Evolutionary conservation across 2,113 vertebrate species (phyloP).

Genomic region (Arizona elegans): DNA sequence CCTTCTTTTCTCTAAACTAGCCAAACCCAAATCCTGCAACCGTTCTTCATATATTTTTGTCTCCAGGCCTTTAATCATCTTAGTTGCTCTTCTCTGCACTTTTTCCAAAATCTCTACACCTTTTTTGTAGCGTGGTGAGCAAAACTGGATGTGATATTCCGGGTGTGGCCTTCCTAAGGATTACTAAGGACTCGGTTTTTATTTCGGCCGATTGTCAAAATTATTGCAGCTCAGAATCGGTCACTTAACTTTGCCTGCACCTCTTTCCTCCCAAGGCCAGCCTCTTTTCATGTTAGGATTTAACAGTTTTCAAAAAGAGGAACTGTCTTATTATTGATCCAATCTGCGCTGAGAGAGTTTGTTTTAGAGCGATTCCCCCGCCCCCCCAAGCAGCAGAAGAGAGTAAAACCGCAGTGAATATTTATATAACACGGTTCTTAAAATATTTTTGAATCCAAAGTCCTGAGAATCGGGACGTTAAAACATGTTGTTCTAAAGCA

Average conservation of each 20-base stretch:
- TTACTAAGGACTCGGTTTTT: neutral
- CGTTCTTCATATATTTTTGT: neutral
- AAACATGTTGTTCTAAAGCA: slow-evolving; percentile 16
- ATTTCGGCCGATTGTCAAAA: neutral
- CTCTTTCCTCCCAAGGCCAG: neutral
- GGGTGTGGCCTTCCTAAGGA: neutral
- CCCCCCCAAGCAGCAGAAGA: neutral
- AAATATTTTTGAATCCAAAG: neutral
- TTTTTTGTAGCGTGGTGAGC: neutral
- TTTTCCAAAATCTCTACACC: neutral
- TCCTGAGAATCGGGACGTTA: neutral
- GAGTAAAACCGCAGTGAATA: neutral
- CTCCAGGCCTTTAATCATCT: neutral
- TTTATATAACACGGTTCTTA: neutral
- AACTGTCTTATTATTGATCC: neutral
- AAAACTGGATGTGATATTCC: too few species aligned
- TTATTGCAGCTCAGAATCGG: neutral
- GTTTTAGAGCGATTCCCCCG: neutral
- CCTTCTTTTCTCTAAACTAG: neutral
- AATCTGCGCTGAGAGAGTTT: neutral
- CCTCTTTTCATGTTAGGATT: neutral
- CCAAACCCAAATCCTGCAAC: neutral
- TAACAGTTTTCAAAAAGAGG: neutral
- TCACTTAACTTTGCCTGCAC: neutral
- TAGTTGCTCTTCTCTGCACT: neutral